These are phyloP conservation scores for Drosophila parabipectinata DNA, from an alignment of 1,140 invertebrate species.

Conservation along the genomic window DNA sequence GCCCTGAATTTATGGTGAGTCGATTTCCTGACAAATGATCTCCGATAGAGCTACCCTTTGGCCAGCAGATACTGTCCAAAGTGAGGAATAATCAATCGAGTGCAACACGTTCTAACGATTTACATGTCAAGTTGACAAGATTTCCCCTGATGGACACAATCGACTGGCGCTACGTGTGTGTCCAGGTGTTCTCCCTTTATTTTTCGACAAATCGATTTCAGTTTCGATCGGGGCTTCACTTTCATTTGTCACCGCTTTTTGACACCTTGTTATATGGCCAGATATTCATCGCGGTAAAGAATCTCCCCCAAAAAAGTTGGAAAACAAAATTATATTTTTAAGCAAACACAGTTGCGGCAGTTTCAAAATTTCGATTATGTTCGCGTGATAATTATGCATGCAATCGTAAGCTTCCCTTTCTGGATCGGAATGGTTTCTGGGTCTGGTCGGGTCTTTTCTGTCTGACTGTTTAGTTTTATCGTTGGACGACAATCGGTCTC, in stretches of 20 bases:
- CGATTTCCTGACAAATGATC: slow-evolving; percentile 67
- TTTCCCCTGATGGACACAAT: slow-evolving; percentile 37
- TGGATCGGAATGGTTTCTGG: not conserved
- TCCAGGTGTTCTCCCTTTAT: slow-evolving; percentile 63
- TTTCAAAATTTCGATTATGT: slow-evolving; percentile 68
- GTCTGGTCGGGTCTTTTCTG: slow-evolving; percentile 16
- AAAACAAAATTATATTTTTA: not conserved
- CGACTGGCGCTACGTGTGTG: slow-evolving; percentile 56
- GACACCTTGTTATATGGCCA: slow-evolving; percentile 68
- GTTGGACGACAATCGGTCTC: slow-evolving; percentile 73
- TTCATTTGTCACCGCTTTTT: slow-evolving; percentile 77
- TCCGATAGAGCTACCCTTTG: slow-evolving; percentile 2
- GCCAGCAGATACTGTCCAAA: slow-evolving; percentile 38
- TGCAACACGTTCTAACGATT: slow-evolving; percentile 76
- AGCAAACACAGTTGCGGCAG: slow-evolving; percentile 69
- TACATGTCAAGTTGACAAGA: slow-evolving; percentile 76
- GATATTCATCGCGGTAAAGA: slow-evolving; percentile 51
- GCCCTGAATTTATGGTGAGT: slow-evolving; percentile 53
- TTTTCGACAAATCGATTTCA: slow-evolving; percentile 9
- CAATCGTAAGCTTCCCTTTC: slow-evolving; percentile 56
- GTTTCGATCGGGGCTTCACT: slow-evolving; percentile 58
- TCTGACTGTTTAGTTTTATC: slow-evolving; percentile 20
- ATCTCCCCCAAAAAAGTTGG: not conserved
- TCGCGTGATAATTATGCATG: slow-evolving; percentile 77
- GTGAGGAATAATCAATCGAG: slow-evolving; percentile 75